Percentiles rank a stretch among this genome's conserved stretches.
Evolutionary conservation across 2,113 vertebrate genomes (phyloP).

Genomic region (Rostratula benghalensis): DNA sequence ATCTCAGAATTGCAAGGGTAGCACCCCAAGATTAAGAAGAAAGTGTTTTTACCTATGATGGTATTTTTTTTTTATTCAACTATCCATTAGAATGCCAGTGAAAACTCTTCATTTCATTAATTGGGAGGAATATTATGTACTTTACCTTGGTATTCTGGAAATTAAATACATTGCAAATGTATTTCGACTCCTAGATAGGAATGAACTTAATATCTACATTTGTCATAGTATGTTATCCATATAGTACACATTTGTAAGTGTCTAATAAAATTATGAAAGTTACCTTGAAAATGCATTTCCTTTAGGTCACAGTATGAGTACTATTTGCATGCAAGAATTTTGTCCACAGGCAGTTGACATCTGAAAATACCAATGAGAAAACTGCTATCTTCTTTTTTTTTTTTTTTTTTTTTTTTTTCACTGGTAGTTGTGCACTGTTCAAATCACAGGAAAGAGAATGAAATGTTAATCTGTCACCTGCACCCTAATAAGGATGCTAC

Average conservation of each 20-base stretch:
- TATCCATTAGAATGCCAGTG: neutral
- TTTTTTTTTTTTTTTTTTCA: neutral
- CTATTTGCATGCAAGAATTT: neutral
- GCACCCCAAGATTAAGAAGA: neutral
- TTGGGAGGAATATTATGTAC: neutral
- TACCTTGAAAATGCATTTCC: neutral
- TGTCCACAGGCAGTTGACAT: neutral
- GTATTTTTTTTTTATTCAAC: neutral
- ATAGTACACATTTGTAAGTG: neutral
- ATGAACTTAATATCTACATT: neutral
- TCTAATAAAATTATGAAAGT: neutral
- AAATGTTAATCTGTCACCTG: neutral
- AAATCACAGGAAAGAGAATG: neutral
- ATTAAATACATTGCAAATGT: neutral
- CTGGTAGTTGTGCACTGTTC: neutral
- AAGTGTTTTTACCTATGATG: neutral
- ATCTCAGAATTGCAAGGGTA: neutral
- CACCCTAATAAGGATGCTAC: neutral
- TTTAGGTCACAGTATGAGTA: neutral
- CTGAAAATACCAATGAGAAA: neutral
- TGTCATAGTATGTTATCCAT: neutral
- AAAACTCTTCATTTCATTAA: neutral
- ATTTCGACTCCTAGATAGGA: neutral
- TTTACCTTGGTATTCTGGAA: neutral
- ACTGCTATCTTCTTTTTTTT: neutral